Conservation (phyloP, 2,113 vertebrate species). For the Willisornis vidua region DNA sequence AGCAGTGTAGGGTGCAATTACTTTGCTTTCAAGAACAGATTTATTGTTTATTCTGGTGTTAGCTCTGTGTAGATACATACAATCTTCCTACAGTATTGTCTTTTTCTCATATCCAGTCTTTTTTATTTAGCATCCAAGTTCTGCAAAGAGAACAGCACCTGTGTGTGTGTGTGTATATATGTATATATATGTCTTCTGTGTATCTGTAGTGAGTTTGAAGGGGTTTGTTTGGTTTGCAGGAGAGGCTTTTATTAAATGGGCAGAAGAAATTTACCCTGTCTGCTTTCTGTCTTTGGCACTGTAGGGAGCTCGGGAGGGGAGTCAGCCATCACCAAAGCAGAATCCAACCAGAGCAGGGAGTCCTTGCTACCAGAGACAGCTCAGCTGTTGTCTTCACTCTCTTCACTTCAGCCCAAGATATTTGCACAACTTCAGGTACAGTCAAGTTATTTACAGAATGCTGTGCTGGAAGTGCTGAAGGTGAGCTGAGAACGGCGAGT, state of each 20-base stretch:
- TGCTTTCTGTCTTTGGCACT: conserved; percentile 3
- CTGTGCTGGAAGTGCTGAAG: not conserved
- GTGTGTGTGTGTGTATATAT: not conserved
- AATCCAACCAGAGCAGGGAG: conserved; percentile 41
- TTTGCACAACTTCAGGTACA: conserved; percentile 83
- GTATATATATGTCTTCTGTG: not conserved
- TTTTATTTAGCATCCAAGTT: not conserved
- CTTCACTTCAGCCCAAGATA: conserved; percentile 82
- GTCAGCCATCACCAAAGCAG: conserved; percentile 60
- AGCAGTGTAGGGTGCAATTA: not conserved
- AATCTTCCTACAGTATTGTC: not conserved
- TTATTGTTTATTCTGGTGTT: not conserved
- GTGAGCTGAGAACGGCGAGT: not conserved
- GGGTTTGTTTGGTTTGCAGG: not conserved
- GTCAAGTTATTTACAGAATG: not conserved
- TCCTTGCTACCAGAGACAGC: conserved; percentile 72
- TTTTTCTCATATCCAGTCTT: not conserved
- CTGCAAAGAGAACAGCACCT: not conserved
- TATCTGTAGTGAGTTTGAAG: not conserved
- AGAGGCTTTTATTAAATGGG: not conserved
- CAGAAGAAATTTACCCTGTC: conserved; percentile 2
- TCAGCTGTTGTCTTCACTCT: conserved; percentile 78
- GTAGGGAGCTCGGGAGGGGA: conserved; percentile 66
- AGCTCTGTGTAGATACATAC: not conserved
- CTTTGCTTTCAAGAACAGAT: not conserved